Percentiles rank a stretch among this genome's conserved stretches.
These are phyloP conservation scores for Chaetodon auriga DNA, from an alignment of 2,113 vertebrate species.

Conservation along the genomic window DNA sequence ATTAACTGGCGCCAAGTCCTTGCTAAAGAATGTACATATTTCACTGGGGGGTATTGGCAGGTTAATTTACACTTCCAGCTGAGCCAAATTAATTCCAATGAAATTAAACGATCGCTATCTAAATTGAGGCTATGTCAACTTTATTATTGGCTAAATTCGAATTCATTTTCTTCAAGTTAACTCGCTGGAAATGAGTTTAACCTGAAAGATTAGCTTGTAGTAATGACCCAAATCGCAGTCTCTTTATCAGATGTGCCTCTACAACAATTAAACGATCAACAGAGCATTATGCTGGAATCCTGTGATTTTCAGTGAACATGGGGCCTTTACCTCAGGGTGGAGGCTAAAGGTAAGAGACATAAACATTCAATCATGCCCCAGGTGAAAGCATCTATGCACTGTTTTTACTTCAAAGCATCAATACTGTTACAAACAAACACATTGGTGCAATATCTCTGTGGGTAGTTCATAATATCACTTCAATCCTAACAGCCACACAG, in stretches of 20 bases:
- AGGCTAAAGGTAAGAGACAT: background rate
- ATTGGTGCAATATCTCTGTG: background rate
- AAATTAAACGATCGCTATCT: constrained; percentile 72
- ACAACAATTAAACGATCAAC: constrained; percentile 24
- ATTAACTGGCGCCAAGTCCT: constrained; percentile 50
- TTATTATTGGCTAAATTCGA: constrained; percentile 47
- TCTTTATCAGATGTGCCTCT: constrained; percentile 48
- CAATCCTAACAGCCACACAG: background rate
- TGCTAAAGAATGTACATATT: constrained; percentile 46
- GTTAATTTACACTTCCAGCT: constrained; percentile 60
- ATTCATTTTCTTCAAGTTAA: constrained; percentile 39
- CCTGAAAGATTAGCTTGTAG: constrained; percentile 37
- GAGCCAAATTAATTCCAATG: constrained; percentile 62
- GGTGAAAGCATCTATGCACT: background rate
- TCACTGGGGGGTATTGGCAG: constrained; percentile 19
- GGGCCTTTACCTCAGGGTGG: background rate
- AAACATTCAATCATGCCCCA: too few species aligned
- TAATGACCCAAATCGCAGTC: constrained; percentile 26
- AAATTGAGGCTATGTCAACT: constrained; percentile 50
- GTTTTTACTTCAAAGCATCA: background rate
- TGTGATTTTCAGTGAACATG: constrained; percentile 38
- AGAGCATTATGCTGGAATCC: background rate
- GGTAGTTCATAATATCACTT: background rate
- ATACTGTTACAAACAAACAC: background rate
- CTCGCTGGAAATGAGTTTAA: constrained; percentile 64